phyloP scores from a whole-genome alignment of 2,113 vertebrate species.

The Phaethornis superciliosus region DNA sequence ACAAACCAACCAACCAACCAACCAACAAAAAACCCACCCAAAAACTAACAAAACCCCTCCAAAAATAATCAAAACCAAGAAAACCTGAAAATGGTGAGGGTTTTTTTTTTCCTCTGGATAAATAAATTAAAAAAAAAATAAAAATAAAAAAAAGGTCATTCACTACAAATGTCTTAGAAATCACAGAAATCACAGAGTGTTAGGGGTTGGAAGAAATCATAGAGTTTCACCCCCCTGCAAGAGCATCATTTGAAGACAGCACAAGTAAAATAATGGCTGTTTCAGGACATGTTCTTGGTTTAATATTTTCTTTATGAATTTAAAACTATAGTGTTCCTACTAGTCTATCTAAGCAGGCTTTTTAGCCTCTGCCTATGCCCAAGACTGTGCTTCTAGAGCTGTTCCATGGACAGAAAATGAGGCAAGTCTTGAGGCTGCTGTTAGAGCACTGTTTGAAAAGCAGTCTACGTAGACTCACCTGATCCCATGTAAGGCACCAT shows the following conservation, averaged over 20 bases:
- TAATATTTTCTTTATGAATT: neutral
- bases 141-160: too few species aligned
- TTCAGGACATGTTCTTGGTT: neutral
- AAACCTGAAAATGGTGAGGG: fast-evolving
- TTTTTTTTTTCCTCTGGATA: neutral
- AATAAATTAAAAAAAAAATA: too few species aligned
- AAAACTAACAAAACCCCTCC: fast-evolving
- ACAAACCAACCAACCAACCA: fast-evolving
- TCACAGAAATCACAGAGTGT: too few species aligned
- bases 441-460: neutral
- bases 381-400: neutral
- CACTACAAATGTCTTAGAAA: neutral
- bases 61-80: fast-evolving
- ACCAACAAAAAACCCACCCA: neutral
- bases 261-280: neutral
- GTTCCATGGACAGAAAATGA: neutral
- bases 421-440: neutral
- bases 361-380: neutral
- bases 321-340: neutral
- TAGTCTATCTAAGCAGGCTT: neutral
- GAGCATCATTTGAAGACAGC: neutral
- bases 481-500: neutral
- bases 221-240: too few species aligned
- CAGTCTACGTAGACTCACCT: neutral
- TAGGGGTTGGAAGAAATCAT: too few species aligned